Evolutionary conservation across 2,113 vertebrate species (phyloP).

Genomic region (Serilophus lunatus): DNA sequence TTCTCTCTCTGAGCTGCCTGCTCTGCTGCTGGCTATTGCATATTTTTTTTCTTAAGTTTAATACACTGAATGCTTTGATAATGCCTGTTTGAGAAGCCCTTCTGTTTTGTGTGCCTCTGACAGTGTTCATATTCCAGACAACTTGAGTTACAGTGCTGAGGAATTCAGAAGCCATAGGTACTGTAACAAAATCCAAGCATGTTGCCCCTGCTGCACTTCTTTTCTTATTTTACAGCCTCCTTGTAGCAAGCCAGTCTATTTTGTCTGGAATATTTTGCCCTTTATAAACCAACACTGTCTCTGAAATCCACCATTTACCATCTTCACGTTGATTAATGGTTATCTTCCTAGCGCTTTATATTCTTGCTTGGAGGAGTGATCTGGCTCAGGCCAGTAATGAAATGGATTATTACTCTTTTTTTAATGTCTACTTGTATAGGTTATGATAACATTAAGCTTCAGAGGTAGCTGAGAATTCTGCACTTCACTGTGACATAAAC

Average conservation of each 20-base stretch:
- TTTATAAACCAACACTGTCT: not conserved
- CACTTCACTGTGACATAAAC: not conserved
- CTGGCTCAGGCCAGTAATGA: not conserved
- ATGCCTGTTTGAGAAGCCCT: not conserved
- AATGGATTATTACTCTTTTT: not conserved
- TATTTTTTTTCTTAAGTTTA: not conserved
- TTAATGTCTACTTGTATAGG: not conserved
- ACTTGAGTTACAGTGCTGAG: not conserved
- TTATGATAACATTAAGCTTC: not conserved
- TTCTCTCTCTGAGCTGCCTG: not conserved
- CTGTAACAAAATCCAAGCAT: not conserved
- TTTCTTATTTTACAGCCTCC: not conserved
- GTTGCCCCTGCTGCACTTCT: not conserved
- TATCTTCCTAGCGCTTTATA: not conserved
- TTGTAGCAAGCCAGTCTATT: not conserved
- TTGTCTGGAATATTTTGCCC: not conserved
- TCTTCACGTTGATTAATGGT: not conserved
- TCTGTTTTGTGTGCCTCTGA: not conserved
- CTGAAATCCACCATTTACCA: not conserved
- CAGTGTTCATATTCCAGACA: not conserved
- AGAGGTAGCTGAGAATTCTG: not conserved
- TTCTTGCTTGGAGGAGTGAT: not conserved
- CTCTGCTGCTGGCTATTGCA: not conserved
- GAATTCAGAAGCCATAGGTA: not conserved
- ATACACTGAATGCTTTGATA: rapidly evolving